phyloP scores from a whole-genome alignment of 2,888 invertebrate species.

The Aradus depressus region DNA sequence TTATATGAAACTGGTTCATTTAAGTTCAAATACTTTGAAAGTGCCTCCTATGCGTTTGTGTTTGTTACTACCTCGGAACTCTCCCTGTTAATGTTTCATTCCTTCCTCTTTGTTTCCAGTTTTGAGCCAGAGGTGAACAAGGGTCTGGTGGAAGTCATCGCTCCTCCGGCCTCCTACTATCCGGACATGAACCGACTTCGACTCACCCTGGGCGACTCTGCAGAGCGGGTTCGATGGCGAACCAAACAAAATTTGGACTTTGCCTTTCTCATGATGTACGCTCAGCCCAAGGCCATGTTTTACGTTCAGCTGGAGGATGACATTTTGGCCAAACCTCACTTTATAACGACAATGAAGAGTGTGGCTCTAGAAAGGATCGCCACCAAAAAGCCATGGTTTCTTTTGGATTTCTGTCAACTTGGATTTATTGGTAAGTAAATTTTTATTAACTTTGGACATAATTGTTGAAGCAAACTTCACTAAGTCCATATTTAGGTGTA shows the following conservation, averaged over 20 bases:
- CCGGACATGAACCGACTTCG: conserved; percentile 69
- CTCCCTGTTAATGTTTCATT: too few species aligned
- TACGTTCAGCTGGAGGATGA: conserved; percentile 93
- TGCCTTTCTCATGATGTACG: conserved; percentile 88
- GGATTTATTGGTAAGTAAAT: conserved; percentile 72
- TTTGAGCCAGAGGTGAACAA: conserved; percentile 61
- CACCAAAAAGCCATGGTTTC: conserved; percentile 71
- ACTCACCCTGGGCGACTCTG: conserved; percentile 72
- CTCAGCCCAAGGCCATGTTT: conserved; percentile 73
- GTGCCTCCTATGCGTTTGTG: too few species aligned
- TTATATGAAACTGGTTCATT: too few species aligned
- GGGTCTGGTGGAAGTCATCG: conserved; percentile 79
- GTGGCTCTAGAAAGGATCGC: conserved; percentile 67
- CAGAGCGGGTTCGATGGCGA: conserved; percentile 77
- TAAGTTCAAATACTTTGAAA: too few species aligned
- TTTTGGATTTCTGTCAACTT: conserved; percentile 83
- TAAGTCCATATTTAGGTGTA: too few species aligned
- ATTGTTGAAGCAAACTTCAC: too few species aligned
- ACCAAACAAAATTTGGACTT: conserved; percentile 93
- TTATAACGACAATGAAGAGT: conserved; percentile 71
- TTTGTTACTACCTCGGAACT: too few species aligned
- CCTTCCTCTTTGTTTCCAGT: too few species aligned
- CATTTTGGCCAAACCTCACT: conserved; percentile 74
- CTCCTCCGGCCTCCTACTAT: conserved; percentile 76
- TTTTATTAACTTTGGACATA: too few species aligned